These are phyloP conservation scores for Sphaerophoria rueppellii DNA, from an alignment of 2,888 invertebrate genomes.

Conservation along the genomic window DNA sequence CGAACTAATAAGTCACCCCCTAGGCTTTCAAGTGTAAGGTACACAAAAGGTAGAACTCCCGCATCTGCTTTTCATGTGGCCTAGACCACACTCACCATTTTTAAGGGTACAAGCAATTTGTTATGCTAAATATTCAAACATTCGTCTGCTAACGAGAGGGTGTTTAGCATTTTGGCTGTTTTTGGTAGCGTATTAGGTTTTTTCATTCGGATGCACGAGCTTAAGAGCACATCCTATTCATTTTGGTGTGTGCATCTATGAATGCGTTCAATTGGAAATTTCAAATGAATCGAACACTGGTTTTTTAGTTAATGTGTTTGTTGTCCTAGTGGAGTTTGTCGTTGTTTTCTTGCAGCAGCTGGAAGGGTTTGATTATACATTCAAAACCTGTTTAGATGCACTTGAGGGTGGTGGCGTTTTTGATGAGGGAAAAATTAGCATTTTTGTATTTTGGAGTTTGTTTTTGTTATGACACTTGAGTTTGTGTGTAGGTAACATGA, in stretches of 20 bases:
- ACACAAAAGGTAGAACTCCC: background rate
- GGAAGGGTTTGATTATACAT: conserved; percentile 11
- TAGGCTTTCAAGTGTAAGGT: background rate
- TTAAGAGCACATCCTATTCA: background rate
- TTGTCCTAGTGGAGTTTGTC: background rate
- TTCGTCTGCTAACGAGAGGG: conserved; percentile 19
- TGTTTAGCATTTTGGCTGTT: conserved; percentile 49
- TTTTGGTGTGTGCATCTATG: conserved; percentile 4
- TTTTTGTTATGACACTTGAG: conserved; percentile 58
- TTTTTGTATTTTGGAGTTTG: conserved; percentile 34
- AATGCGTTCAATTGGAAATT: conserved; percentile 58
- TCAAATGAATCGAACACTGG: conserved; percentile 48
- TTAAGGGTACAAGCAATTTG: conserved; percentile 22
- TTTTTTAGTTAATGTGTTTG: conserved; percentile 30
- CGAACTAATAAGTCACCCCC: conserved; percentile 46
- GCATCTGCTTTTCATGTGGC: no score
- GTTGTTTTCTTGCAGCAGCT: background rate
- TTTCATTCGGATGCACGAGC: conserved; percentile 25
- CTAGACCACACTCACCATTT: conserved; percentile 1
- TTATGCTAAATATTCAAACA: conserved; percentile 48
- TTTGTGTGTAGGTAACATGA: background rate
- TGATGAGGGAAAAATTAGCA: conserved; percentile 32
- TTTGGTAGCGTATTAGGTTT: conserved; percentile 38
- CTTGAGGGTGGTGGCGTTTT: background rate
- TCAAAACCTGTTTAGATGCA: background rate